Percentiles rank a stretch among this genome's conserved stretches.
These are phyloP conservation scores for Hydropotes inermis DNA, from an alignment of 2,113 vertebrate genomes.

Conservation along the genomic window DNA sequence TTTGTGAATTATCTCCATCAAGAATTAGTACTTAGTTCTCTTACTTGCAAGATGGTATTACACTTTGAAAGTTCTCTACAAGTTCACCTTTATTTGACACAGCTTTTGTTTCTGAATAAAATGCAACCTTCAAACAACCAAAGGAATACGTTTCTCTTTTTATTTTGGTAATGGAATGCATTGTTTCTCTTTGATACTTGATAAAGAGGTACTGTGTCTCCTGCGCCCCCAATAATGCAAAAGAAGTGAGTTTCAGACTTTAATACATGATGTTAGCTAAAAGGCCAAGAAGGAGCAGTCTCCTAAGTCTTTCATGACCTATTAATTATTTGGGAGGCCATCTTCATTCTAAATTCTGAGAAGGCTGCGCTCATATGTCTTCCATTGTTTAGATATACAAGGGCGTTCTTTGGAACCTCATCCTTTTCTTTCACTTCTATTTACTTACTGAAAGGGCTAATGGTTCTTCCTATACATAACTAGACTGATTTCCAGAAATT, in stretches of 20 bases:
- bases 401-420: background rate
- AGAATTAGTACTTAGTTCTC: background rate
- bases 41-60: background rate
- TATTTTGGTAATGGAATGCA: background rate
- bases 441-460: background rate
- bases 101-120: conserved; percentile 26
- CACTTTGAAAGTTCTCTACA: background rate
- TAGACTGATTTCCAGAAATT: background rate
- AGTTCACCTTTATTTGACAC: background rate
- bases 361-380: background rate
- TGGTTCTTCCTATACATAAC: background rate
- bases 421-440: background rate
- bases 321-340: background rate
- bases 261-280: background rate
- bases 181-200: background rate
- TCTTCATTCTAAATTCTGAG: background rate
- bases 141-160: background rate
- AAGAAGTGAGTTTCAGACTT: background rate
- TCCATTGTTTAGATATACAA: background rate
- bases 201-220: background rate
- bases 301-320: background rate
- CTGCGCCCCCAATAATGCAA: background rate
- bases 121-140: background rate
- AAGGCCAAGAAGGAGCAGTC: background rate
- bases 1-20: conserved; percentile 14